Percentiles rank a stretch among this genome's conserved stretches.
phyloP scores from a whole-genome alignment of 2,888 invertebrate genomes.

The Troglohyphantes excavatus region DNA sequence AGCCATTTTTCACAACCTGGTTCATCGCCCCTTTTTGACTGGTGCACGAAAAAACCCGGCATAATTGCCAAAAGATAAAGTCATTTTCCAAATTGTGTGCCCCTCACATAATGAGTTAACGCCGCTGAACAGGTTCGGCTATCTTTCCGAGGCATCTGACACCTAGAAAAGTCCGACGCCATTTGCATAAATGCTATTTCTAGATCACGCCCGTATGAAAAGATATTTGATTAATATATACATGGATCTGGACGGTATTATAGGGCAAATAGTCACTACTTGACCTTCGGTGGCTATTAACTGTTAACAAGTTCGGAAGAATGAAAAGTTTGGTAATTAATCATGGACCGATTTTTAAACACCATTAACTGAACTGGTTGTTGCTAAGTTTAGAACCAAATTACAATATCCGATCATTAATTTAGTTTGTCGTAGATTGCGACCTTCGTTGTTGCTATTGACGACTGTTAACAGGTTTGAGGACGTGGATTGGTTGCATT shows the following conservation, averaged over 20 bases:
- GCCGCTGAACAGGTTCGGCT: slow-evolving; percentile 16
- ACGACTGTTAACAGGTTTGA: not conserved
- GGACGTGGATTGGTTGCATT: too few relatives aligned
- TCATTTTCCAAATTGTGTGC: slow-evolving; percentile 46
- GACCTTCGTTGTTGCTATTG: not conserved
- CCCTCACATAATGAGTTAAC: slow-evolving; percentile 33
- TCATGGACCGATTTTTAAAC: not conserved
- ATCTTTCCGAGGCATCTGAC: slow-evolving; percentile 24
- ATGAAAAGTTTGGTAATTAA: not conserved
- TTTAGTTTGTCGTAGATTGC: not conserved
- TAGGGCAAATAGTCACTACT: not conserved
- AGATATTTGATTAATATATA: slow-evolving; percentile 41
- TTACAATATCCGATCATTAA: not conserved
- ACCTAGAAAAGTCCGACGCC: not conserved
- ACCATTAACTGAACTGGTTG: not conserved
- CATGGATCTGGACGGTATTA: not conserved
- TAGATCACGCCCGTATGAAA: slow-evolving; percentile 15
- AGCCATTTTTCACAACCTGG: slow-evolving; percentile 28
- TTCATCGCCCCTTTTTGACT: slow-evolving; percentile 26
- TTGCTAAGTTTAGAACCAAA: not conserved
- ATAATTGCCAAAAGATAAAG: slow-evolving; percentile 39
- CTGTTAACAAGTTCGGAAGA: not conserved
- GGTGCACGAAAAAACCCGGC: slow-evolving; percentile 23
- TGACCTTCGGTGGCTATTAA: not conserved
- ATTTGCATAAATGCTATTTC: slow-evolving; percentile 40